phyloP scores from a whole-genome alignment of 2,113 vertebrate genomes.

The Hipposideros armiger region DNA sequence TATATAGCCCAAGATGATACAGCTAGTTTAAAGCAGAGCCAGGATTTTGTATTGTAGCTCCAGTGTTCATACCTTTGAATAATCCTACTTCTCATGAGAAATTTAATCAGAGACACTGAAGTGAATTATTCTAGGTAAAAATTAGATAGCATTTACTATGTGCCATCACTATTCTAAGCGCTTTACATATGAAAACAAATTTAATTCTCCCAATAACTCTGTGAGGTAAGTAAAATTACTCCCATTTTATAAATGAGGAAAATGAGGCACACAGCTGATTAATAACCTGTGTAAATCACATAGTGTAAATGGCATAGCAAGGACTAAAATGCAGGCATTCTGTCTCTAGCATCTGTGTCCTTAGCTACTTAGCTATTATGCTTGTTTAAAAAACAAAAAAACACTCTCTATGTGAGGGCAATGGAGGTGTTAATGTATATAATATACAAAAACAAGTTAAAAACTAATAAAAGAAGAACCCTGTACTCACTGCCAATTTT shows the following conservation, averaged over 20 bases:
- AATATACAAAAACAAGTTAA: not conserved
- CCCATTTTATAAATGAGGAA: not conserved
- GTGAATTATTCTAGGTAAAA: constrained; percentile 5
- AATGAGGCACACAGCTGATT: not conserved
- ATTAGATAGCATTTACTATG: not conserved
- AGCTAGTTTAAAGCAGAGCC: not conserved
- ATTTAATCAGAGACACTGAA: not conserved
- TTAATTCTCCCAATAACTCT: not conserved
- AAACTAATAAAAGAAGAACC: not conserved
- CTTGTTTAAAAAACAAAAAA: not conserved
- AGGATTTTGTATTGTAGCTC: not conserved
- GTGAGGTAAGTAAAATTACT: not conserved
- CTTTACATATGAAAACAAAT: not conserved
- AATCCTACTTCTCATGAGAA: not conserved
- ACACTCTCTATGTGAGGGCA: not conserved
- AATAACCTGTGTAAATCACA: not conserved
- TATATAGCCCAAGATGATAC: not conserved
- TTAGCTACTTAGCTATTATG: not conserved
- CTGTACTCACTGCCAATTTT: not conserved
- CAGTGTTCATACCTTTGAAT: not conserved
- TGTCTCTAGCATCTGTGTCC: not conserved
- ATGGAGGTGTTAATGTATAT: not conserved
- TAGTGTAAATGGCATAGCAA: not conserved
- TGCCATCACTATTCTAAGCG: not conserved
- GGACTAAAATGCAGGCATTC: not conserved